Conservation (phyloP, 2,888 invertebrate genomes). For the Pogonocherus hispidulus region DNA sequence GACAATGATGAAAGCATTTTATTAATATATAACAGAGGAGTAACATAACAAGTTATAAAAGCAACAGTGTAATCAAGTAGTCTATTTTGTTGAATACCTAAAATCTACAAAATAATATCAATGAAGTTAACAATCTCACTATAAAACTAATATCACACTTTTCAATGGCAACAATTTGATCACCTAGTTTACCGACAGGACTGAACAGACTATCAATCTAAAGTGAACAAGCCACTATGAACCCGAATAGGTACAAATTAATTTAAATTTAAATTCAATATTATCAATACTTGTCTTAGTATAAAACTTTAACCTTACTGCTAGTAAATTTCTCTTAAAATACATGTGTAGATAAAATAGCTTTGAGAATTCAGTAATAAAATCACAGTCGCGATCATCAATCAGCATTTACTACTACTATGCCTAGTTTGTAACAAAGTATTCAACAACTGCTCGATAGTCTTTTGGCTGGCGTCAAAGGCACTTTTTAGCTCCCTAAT, state of each 20-base stretch:
- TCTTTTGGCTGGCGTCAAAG: slow-evolving; percentile 53
- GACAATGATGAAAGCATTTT: slow-evolving; percentile 13
- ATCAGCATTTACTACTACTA: slow-evolving; percentile 41
- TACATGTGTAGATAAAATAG: slow-evolving; percentile 28
- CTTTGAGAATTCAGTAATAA: slow-evolving; percentile 33
- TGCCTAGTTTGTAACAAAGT: slow-evolving; percentile 55
- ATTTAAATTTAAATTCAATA: neutral
- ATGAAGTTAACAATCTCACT: slow-evolving; percentile 30
- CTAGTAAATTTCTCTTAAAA: neutral
- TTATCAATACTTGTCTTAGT: neutral
- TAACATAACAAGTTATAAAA: slow-evolving; percentile 23
- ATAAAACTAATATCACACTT: slow-evolving; percentile 57
- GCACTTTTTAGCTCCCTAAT: slow-evolving; percentile 72
- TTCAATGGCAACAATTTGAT: slow-evolving; percentile 46
- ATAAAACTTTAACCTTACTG: neutral
- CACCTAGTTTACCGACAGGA: slow-evolving; percentile 11
- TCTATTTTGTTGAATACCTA: slow-evolving; percentile 8
- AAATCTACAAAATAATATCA: slow-evolving; percentile 23
- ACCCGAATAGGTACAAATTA: neutral
- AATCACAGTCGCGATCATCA: slow-evolving; percentile 34
- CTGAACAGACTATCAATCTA: neutral
- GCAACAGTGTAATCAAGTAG: slow-evolving; percentile 27
- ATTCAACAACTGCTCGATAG: slow-evolving; percentile 63
- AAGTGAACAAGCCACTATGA: slow-evolving; percentile 13
- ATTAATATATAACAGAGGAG: slow-evolving; percentile 23